phyloP scores from a whole-genome alignment of 2,113 vertebrate species.

The Lonchura striata region DNA sequence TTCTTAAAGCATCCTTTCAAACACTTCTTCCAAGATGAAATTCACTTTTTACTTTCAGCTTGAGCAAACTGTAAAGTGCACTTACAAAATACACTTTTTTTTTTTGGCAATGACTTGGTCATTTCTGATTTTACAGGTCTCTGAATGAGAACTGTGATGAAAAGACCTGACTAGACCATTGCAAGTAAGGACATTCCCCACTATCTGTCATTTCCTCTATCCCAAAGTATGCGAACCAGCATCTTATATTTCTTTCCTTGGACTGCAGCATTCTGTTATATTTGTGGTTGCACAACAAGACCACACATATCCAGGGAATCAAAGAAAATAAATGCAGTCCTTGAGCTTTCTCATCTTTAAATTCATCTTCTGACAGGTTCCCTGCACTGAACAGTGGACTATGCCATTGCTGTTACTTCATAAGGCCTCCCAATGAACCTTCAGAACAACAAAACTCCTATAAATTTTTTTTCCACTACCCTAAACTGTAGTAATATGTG shows the following conservation, averaged over 20 bases:
- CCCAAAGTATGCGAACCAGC: neutral
- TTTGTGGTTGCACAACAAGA: neutral
- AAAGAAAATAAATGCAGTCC: neutral
- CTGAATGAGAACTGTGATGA: neutral
- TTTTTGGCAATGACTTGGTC: neutral
- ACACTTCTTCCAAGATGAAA: neutral
- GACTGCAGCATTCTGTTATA: neutral
- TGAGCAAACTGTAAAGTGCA: neutral
- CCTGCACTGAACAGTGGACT: neutral
- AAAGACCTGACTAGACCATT: neutral
- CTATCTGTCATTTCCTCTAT: neutral
- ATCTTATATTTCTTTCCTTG: neutral
- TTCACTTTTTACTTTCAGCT: slow-evolving; percentile 3
- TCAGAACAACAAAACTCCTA: neutral
- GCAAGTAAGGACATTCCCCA: neutral
- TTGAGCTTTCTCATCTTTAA: neutral
- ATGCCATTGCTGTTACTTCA: neutral
- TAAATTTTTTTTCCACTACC: neutral
- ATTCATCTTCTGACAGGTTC: neutral
- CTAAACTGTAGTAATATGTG: neutral
- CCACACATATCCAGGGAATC: neutral
- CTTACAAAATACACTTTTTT: neutral
- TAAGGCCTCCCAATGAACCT: neutral
- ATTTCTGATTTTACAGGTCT: neutral
- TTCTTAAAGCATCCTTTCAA: neutral